phyloP scores from a whole-genome alignment of 2,113 vertebrate genomes.

The Marmota monax region DNA sequence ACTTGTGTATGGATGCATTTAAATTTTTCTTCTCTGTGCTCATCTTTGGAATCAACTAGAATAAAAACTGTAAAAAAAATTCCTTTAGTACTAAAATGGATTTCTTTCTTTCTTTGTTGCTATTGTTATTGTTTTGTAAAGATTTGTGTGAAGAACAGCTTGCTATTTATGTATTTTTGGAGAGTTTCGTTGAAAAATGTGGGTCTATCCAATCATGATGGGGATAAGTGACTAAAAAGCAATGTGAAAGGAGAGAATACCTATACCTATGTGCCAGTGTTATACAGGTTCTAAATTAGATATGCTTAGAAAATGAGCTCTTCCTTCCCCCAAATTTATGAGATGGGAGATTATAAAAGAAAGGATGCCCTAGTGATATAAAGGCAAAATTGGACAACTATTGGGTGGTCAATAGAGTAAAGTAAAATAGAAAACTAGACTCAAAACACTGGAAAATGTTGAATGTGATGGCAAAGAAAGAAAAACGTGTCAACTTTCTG shows the following conservation, averaged over 20 bases:
- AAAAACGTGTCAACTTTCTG: background rate
- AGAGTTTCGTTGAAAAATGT: background rate
- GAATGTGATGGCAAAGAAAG: background rate
- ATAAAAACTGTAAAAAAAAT: background rate
- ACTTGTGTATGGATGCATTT: background rate
- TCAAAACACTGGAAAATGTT: background rate
- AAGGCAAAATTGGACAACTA: conserved; percentile 10
- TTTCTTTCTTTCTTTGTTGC: conserved; percentile 44
- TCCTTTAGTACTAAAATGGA: background rate
- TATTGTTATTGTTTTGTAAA: conserved; percentile 11
- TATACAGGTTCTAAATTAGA: background rate
- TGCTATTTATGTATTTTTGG: conserved; percentile 21
- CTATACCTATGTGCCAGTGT: background rate
- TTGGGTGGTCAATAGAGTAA: background rate
- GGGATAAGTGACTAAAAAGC: background rate
- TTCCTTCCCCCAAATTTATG: background rate
- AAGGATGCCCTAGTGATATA: background rate
- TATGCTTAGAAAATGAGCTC: background rate
- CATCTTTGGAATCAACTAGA: conserved; percentile 39
- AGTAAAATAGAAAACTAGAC: background rate
- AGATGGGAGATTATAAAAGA: conserved; percentile 15
- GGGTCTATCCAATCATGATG: background rate
- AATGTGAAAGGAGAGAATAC: conserved; percentile 37
- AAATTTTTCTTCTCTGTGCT: conserved; percentile 29
- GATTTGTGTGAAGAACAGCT: conserved; percentile 20